Conservation (phyloP, 2,113 vertebrate genomes). For the Hypocryptadius cinnamomeus region DNA sequence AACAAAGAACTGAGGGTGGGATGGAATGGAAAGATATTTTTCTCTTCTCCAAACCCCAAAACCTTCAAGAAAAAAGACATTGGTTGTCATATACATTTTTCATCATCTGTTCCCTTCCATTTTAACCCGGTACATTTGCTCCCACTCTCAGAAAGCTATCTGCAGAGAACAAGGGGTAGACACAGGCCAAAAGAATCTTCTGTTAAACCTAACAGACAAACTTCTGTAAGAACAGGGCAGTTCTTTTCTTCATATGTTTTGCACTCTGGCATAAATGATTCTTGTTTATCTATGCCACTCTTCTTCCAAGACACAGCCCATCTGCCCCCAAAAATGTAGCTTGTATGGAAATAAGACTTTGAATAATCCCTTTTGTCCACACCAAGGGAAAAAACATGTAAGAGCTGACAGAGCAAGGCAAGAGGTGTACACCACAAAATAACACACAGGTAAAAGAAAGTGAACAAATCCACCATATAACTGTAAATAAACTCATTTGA, state of each 20-base stretch:
- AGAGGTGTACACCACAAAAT: not conserved
- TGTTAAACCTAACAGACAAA: not conserved
- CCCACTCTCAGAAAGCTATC: not conserved
- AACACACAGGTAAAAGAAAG: not conserved
- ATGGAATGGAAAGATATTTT: not conserved
- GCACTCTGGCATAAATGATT: not conserved
- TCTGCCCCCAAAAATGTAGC: not conserved
- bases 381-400: accelerated
- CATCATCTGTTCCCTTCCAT: not conserved
- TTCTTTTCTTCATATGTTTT: not conserved
- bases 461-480: not conserved
- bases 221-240: not conserved
- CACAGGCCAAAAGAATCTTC: accelerated
- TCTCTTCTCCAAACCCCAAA: not conserved
- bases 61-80: not conserved
- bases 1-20: not conserved
- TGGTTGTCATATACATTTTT: not conserved
- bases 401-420: not conserved
- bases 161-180: not conserved
- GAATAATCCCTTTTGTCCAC: not conserved
- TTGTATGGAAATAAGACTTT: not conserved
- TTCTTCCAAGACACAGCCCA: not conserved
- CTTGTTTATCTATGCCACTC: not conserved
- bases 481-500: not conserved
- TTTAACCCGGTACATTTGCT: not conserved